Evolutionary conservation across 1,140 invertebrate species (phyloP).

Genomic region (Drosophila murphyi): DNA sequence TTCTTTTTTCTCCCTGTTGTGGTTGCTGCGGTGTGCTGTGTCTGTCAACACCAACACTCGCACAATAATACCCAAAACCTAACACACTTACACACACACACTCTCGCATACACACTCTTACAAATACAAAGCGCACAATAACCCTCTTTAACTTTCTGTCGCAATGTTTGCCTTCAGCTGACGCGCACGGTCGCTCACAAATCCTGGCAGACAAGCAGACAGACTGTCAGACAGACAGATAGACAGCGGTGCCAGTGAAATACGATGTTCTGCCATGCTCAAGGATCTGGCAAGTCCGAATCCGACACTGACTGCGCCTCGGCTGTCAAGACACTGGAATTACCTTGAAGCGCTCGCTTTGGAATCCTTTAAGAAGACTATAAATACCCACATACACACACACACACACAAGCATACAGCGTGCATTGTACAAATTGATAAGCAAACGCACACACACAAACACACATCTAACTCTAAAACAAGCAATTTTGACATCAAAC

Average conservation of each 20-base stretch:
- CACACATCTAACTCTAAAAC: conserved; percentile 51
- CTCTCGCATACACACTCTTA: conserved; percentile 13
- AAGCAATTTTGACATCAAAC: conserved; percentile 80
- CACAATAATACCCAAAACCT: conserved; percentile 7
- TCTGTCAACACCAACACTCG: conserved; percentile 55
- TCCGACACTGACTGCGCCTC: conserved; percentile 25
- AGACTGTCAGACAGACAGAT: conserved; percentile 36
- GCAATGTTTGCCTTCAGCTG: conserved; percentile 75
- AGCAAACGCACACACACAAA: conserved; percentile 32
- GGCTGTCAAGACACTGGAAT: conserved; percentile 53
- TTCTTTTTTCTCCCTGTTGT: conserved; percentile 69
- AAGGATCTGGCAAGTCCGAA: conserved; percentile 29
- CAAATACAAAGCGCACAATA: conserved; percentile 32
- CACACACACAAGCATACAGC: conserved; percentile 18
- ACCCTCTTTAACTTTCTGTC: conserved; percentile 67
- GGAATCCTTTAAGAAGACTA: conserved; percentile 78
- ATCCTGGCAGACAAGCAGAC: conserved; percentile 47
- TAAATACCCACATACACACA: conserved; percentile 53
- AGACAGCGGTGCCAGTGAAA: conserved; percentile 42
- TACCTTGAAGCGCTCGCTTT: conserved; percentile 56
- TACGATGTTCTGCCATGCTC: conserved; percentile 55
- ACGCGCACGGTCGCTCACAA: conserved; percentile 64
- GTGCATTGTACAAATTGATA: conserved; percentile 51
- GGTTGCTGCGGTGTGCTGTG: conserved; percentile 55
- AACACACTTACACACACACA: conserved; percentile 6